Evolutionary conservation across 2,888 invertebrate genomes (phyloP).

Genomic region (Caenorhabditis sp.): DNA sequence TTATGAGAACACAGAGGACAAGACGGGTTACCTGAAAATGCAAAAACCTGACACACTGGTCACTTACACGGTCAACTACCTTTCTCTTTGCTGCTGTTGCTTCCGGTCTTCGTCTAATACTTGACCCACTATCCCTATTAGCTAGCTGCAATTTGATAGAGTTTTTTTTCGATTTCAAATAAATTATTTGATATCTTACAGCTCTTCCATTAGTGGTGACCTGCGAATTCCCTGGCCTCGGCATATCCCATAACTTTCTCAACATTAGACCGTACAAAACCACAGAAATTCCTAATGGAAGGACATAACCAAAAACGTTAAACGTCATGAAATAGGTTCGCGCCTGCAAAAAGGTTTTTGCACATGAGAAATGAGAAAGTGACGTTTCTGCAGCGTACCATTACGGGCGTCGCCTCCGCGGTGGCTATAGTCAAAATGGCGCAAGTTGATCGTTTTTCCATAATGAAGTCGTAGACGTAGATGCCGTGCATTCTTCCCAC

Average conservation of each 20-base stretch:
- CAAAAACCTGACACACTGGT: not conserved
- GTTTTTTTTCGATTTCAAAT: not conserved
- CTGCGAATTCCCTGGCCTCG: conserved; percentile 72
- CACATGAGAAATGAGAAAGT: not conserved
- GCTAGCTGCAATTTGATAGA: conserved; percentile 9
- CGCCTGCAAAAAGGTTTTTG: conserved; percentile 72
- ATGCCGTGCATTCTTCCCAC: conserved; percentile 73
- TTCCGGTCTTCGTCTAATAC: conserved; percentile 76
- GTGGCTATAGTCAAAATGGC: conserved; percentile 79
- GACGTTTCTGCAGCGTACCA: conserved; percentile 54
- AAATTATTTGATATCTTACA: conserved; percentile 20
- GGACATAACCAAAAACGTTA: conserved; percentile 92
- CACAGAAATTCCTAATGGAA: conserved; percentile 92
- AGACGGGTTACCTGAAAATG: conserved; percentile 89
- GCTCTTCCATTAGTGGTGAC: conserved; percentile 20
- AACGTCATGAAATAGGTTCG: conserved; percentile 88
- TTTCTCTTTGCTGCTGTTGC: conserved; percentile 78
- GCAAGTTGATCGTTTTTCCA: conserved; percentile 78
- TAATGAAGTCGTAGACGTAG: conserved; percentile 77
- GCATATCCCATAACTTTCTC: conserved; percentile 89
- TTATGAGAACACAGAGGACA: conserved; percentile 88
- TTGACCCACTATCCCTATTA: conserved; percentile 40
- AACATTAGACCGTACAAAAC: conserved; percentile 93
- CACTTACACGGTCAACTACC: conserved; percentile 24
- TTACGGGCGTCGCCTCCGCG: conserved; percentile 69